Evolutionary conservation across 2,888 invertebrate species (phyloP).

Genomic region (Heliconius ethilla): DNA sequence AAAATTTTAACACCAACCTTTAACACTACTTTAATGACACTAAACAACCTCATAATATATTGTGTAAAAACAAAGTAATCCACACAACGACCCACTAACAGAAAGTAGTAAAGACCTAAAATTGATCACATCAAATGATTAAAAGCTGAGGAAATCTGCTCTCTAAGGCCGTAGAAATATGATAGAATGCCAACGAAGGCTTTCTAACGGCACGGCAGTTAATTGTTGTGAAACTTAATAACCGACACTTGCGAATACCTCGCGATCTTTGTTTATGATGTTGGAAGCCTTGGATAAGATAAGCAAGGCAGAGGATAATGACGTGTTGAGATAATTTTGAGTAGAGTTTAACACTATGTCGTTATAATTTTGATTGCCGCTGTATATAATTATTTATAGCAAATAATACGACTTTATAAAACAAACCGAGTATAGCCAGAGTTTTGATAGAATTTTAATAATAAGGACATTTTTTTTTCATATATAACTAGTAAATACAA

Average conservation of each 20-base stretch:
- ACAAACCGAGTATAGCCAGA: not conserved
- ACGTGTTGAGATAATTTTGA: not conserved
- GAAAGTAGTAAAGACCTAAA: constrained; percentile 7
- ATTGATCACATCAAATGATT: constrained; percentile 6
- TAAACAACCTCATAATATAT: not conserved
- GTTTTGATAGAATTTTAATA: not conserved
- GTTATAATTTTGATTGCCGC: not conserved
- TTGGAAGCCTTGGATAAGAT: constrained; percentile 18
- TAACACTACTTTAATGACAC: constrained; percentile 14
- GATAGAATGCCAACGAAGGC: constrained; percentile 40
- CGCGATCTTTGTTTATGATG: constrained; percentile 34
- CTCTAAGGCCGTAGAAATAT: constrained; percentile 37
- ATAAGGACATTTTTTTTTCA: not conserved
- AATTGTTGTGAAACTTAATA: constrained; percentile 73
- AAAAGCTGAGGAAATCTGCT: constrained; percentile 32
- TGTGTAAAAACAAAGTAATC: constrained; percentile 11
- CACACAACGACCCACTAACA: constrained; percentile 9
- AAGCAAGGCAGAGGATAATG: not conserved
- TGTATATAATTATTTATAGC: not conserved
- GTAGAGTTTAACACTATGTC: not conserved
- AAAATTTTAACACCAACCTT: not conserved
- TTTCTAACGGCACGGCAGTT: constrained; percentile 55
- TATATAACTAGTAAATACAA: not conserved
- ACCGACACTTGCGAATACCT: constrained; percentile 43
- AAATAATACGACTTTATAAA: not conserved